Conservation (phyloP, 2,888 invertebrate genomes). For the Rhaphigaster nebulosa region DNA sequence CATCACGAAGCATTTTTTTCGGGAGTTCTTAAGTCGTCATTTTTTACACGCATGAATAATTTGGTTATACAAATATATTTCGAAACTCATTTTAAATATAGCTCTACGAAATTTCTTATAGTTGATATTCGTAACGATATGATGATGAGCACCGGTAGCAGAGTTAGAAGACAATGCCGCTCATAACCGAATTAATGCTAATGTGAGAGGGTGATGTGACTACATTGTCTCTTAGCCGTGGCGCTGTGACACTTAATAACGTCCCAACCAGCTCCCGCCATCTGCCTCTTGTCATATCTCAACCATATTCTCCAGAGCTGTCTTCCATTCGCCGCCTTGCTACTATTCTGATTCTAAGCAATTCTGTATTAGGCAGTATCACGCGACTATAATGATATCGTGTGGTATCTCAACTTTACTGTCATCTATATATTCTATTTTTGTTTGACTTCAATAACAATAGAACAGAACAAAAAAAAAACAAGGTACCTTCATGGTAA, state of each 20-base stretch:
- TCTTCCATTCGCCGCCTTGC: not conserved
- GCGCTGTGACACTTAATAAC: not conserved
- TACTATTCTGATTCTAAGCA: not conserved
- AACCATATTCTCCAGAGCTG: not conserved
- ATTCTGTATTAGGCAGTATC: not conserved
- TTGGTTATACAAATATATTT: too few species aligned
- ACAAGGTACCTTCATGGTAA: too few species aligned
- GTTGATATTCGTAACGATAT: not conserved
- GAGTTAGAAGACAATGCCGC: not conserved
- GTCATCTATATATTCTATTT: too few species aligned
- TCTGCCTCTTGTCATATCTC: not conserved
- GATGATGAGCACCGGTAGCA: not conserved
- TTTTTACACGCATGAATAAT: too few species aligned
- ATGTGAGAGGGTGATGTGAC: not conserved
- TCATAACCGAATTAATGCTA: conserved; percentile 16
- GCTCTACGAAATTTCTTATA: not conserved
- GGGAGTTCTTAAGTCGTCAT: too few species aligned
- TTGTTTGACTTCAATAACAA: too few species aligned
- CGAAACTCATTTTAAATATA: too few species aligned
- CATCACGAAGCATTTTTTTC: too few species aligned
- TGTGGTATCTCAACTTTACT: not conserved
- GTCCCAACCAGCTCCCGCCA: not conserved
- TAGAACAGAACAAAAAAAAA: too few species aligned
- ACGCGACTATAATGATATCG: not conserved
- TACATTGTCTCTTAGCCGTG: not conserved